Base-by-base conservation (phyloP, 2,888 invertebrate species). In the Zhengitettix transpicula region DNA sequence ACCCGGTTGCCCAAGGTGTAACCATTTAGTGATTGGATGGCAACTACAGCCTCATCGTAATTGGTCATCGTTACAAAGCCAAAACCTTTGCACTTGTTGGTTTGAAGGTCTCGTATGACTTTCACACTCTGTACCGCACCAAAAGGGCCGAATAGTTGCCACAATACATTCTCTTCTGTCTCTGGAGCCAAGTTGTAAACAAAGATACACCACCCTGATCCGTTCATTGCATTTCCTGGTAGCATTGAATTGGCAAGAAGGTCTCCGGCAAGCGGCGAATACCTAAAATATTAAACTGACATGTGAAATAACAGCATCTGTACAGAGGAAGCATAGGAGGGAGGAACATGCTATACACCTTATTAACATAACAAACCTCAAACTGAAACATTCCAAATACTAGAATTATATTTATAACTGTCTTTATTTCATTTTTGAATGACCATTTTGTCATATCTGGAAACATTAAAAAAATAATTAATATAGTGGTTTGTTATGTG, bases 11-110 rank as follows among this genome's bases (percentile, higher is more conserved):
- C 93, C 71, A 97, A 81, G 69, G 92, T 90, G 77, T 94, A 95
- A 70, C 96, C 96, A 76, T 97, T 96, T 71, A 97, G 81, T 66
- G 92, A 92, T 77, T 94, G 92, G 72, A 96, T 96, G 68, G 97
- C 96, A 69, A 93, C 89, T 65, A 94, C 86, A 62, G 96, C 93
- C 76, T 97, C 96, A 71, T 96, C 95, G 73, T 97, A 96, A 76
- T 95, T 94, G 73, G 94, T 94, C 96, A 97, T 97, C 66, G 95
- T 95, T 67, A 97, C 95, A 75, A 96, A 96, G 67, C 95, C 97
- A 76, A 95, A 97, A 65, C 97, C 97, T 80, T 95, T 96, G 80
- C 96, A 96, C 76, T 96, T 96, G 79, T 93, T 93, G 67, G 94
- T 94, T 71, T 91, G 87, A 69, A 91, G 84, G 80, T 96, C 95